A percentile compares a stretch with the other conserved stretches of the same genome.
Evolutionary conservation across 2,888 invertebrate genomes (phyloP).

Genomic region (Drosophila affinis): DNA sequence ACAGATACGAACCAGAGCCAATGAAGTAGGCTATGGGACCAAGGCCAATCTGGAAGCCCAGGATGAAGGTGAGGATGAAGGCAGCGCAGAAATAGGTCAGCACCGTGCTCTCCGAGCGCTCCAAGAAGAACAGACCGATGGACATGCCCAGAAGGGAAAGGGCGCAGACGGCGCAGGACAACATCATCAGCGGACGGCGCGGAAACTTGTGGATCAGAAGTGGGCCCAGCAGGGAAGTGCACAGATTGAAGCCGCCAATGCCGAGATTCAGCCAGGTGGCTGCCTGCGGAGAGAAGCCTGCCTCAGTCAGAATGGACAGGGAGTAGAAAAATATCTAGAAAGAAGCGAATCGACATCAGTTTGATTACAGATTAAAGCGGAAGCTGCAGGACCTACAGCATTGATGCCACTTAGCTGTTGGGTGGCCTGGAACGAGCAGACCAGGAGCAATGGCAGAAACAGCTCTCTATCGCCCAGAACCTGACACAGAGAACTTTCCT

Average conservation of each 20-base stretch:
- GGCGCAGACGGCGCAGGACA: slow-evolving; percentile 86
- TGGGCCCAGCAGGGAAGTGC: slow-evolving; percentile 87
- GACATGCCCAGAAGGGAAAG: slow-evolving; percentile 86
- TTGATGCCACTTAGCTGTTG: slow-evolving; percentile 96
- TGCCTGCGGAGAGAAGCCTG: slow-evolving; percentile 86
- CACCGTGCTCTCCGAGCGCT: slow-evolving; percentile 82
- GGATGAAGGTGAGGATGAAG: slow-evolving; percentile 89
- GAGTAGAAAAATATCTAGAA: slow-evolving; percentile 90
- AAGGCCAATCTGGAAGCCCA: slow-evolving; percentile 92
- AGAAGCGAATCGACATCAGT: slow-evolving; percentile 20
- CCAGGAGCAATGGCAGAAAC: slow-evolving; percentile 89
- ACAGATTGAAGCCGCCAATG: slow-evolving; percentile 88
- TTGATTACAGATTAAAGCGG: neutral
- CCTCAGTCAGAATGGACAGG: slow-evolving; percentile 88
- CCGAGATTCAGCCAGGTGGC: slow-evolving; percentile 90
- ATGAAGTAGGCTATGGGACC: slow-evolving; percentile 94
- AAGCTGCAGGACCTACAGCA: slow-evolving; percentile 86
- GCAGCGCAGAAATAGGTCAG: slow-evolving; percentile 89
- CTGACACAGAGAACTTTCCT: slow-evolving; percentile 85
- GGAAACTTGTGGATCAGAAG: slow-evolving; percentile 87
- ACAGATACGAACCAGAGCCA: slow-evolving; percentile 87
- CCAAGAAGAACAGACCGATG: slow-evolving; percentile 86
- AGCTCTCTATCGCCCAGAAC: slow-evolving; percentile 86
- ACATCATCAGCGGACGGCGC: slow-evolving; percentile 87
- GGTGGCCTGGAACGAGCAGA: slow-evolving; percentile 88